Evolutionary conservation across 2,113 vertebrate genomes (phyloP).

Genomic region (Triplophysa siluroides): DNA sequence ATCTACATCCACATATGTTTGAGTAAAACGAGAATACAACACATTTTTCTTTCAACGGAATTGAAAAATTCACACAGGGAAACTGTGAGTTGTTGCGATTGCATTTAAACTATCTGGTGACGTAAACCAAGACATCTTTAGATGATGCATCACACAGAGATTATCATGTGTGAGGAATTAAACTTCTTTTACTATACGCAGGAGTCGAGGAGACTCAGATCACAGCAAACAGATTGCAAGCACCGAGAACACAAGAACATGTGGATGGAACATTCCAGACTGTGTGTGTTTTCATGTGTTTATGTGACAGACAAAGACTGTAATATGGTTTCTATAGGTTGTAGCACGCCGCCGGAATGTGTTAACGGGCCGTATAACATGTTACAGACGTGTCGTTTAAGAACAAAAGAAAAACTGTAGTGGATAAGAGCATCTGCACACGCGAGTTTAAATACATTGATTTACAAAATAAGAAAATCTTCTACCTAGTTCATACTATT

Average conservation of each 20-base stretch:
- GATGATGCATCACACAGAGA: background rate
- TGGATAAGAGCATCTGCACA: background rate
- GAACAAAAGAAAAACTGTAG: background rate
- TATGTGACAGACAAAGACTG: constrained; percentile 5
- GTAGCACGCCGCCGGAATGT: constrained; percentile 13
- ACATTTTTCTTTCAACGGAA: no score
- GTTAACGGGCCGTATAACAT: constrained; percentile 17
- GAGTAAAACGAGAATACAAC: no score
- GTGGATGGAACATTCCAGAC: background rate
- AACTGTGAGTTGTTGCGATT: background rate
- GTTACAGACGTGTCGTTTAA: background rate
- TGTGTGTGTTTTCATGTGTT: constrained; percentile 3
- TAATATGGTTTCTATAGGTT: background rate
- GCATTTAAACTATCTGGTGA: constrained; percentile 13
- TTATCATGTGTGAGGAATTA: constrained; percentile 7
- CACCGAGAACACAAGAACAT: background rate
- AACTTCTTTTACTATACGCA: background rate
- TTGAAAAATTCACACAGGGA: no score
- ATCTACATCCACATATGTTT: no score
- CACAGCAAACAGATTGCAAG: background rate
- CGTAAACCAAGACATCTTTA: background rate
- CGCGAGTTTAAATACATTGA: background rate
- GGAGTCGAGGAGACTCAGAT: background rate
- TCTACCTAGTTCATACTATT: no score
- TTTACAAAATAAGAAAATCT: no score